These are phyloP conservation scores for Lepilemur ruficaudatus DNA, from an alignment of 2,797 vertebrate species.

Conservation along the genomic window DNA sequence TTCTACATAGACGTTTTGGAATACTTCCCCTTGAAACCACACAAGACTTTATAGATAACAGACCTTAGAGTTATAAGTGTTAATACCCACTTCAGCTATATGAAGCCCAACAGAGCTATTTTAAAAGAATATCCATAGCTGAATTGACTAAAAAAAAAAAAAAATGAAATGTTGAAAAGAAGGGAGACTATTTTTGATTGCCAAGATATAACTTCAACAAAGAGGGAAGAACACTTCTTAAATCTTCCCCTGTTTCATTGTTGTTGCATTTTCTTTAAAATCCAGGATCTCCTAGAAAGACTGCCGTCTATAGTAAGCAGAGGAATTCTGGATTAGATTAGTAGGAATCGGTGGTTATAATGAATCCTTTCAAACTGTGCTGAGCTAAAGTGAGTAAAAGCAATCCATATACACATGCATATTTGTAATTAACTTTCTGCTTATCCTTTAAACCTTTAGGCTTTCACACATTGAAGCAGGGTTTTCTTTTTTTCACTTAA, in stretches of 20 bases:
- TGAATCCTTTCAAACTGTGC: not conserved
- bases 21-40: conserved; percentile 46
- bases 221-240: not conserved
- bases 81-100: not conserved
- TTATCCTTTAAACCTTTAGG: not conserved
- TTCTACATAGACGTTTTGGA: conserved; percentile 38
- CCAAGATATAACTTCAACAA: not conserved
- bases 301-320: not conserved
- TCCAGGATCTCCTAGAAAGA: not conserved
- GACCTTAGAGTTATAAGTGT: not conserved
- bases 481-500: not conserved
- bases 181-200: not conserved
- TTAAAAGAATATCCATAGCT: not conserved
- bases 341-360: not conserved
- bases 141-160: not conserved
- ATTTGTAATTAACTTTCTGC: not conserved
- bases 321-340: not conserved
- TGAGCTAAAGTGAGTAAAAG: not conserved
- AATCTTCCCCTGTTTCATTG: not conserved
- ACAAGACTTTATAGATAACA: conserved; percentile 38
- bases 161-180: not conserved
- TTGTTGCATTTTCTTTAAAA: not conserved
- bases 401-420: not conserved
- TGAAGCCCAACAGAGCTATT: not conserved
- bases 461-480: not conserved